Percentiles rank a stretch among this genome's conserved stretches.
Evolutionary conservation across 2,113 vertebrate species (phyloP).

Genomic region (Promerops cafer): DNA sequence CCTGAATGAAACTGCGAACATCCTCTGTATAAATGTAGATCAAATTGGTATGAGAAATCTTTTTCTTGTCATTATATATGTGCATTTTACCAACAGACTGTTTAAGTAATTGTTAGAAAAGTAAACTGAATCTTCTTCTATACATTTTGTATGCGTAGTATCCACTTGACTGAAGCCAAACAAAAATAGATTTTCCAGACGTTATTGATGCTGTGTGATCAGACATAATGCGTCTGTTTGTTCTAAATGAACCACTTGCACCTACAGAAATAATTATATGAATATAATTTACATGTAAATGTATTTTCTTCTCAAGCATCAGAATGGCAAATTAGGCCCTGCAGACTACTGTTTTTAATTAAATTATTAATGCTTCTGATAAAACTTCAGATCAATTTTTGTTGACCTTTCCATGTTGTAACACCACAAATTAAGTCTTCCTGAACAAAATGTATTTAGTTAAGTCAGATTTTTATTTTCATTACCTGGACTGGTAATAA

Average conservation of each 20-base stretch:
- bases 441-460: conserved; percentile 57
- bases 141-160: background rate
- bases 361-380: conserved; percentile 85
- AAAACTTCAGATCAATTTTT: conserved; percentile 77
- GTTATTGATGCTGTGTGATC: conserved; percentile 22
- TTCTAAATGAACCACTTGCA: conserved; percentile 58
- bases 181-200: conserved; percentile 32
- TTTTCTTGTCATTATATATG: background rate
- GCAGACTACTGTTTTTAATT: conserved; percentile 85
- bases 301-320: conserved; percentile 67
- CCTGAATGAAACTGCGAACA: background rate
- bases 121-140: background rate
- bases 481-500: conserved; percentile 25
- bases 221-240: conserved; percentile 40
- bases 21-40: background rate
- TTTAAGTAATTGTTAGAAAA: background rate
- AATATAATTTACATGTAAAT: conserved; percentile 93
- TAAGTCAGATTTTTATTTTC: conserved; percentile 56
- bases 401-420: conserved; percentile 75
- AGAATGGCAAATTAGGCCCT: conserved; percentile 79
- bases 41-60: background rate
- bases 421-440: conserved; percentile 65
- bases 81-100: background rate
- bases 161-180: background rate
- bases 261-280: conserved; percentile 80